These are phyloP conservation scores for Pygmarrhopalites habei DNA, from an alignment of 1,140 invertebrate species.

Conservation along the genomic window DNA sequence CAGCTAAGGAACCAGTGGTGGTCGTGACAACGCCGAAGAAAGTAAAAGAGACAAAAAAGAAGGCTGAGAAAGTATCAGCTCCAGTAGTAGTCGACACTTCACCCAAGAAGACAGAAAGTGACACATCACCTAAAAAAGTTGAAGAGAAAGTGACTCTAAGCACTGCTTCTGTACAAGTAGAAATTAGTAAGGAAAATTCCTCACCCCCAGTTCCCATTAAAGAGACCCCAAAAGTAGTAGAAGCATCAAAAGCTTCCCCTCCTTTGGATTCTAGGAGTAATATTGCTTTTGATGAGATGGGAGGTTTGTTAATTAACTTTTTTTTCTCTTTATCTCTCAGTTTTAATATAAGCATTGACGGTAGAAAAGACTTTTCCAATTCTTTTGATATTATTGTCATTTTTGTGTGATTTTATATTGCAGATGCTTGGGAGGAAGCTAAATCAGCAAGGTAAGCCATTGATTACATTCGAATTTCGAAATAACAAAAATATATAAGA, in stretches of 20 bases:
- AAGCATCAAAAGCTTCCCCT: constrained; percentile 3
- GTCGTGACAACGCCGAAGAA: background rate
- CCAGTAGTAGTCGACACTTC: background rate
- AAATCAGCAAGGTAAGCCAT: constrained; percentile 34
- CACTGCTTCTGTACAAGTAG: constrained; percentile 21
- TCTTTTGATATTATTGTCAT: background rate
- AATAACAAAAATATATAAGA: too few species aligned
- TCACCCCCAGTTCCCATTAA: too few species aligned
- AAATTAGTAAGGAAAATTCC: constrained; percentile 11
- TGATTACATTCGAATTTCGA: too few species aligned
- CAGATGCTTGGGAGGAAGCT: constrained; percentile 36
- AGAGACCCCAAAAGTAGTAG: background rate
- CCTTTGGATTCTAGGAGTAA: constrained; percentile 17
- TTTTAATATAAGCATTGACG: background rate
- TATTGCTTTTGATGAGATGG: constrained; percentile 37
- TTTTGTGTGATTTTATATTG: constrained; percentile 7
- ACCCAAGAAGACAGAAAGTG: background rate
- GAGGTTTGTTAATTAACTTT: constrained; percentile 19
- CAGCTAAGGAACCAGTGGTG: constrained; percentile 11
- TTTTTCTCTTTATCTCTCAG: background rate
- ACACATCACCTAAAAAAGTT: background rate
- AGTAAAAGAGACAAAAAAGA: constrained; percentile 10
- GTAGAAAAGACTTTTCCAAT: constrained; percentile 5
- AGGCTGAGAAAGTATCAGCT: constrained; percentile 4
- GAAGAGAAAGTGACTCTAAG: background rate